These are phyloP conservation scores for Morus bassanus DNA, from an alignment of 2,797 vertebrate species.

Conservation along the genomic window DNA sequence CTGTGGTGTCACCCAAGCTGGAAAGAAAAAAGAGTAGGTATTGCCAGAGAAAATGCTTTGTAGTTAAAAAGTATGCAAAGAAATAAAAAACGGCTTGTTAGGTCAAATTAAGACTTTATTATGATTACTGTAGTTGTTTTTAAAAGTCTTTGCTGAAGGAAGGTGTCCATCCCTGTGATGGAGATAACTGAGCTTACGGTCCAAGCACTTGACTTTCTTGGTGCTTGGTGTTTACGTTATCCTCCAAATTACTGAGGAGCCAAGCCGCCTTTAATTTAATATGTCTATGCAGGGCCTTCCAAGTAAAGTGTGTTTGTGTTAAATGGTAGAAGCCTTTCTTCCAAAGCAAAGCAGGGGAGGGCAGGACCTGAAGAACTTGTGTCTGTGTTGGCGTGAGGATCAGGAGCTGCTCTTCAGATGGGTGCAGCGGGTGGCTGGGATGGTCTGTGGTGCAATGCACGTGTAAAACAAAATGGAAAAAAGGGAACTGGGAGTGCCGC, in stretches of 20 bases:
- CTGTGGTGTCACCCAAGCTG: not conserved
- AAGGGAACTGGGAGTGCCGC: not conserved
- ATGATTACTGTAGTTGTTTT: not conserved
- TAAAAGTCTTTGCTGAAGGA: not conserved
- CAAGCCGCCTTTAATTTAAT: not conserved
- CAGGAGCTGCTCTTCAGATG: not conserved
- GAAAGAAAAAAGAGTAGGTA: not conserved
- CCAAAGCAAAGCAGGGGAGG: not conserved
- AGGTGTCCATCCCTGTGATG: not conserved
- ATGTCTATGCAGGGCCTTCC: not conserved
- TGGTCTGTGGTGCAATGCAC: not conserved
- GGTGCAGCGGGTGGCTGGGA: not conserved
- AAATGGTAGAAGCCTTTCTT: not conserved
- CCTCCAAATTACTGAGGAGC: not conserved
- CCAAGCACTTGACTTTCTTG: not conserved
- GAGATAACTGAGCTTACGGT: not conserved
- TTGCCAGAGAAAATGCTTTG: not conserved
- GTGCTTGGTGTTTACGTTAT: not conserved
- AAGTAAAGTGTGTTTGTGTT: not conserved
- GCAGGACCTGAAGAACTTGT: accelerated
- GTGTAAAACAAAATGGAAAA: not conserved
- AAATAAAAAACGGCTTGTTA: not conserved
- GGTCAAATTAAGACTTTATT: not conserved
- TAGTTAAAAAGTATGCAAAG: not conserved
- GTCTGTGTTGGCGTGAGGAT: accelerated